phyloP scores from a whole-genome alignment of 2,888 invertebrate genomes.

The Agrotis puta region DNA sequence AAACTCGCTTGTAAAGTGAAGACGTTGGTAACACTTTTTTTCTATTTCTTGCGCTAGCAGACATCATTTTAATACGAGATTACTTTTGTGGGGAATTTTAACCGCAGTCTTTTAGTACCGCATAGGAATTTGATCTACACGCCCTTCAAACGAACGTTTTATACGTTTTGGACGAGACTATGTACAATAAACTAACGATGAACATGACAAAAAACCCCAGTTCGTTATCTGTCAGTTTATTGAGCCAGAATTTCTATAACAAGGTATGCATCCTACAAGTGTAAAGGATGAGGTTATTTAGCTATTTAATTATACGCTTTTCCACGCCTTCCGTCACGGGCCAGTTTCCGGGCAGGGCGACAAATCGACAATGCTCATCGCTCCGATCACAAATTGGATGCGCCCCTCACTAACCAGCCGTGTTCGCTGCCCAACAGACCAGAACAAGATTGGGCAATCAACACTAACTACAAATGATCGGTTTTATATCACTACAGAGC shows the following conservation, averaged over 20 bases:
- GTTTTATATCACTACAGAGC: conserved; percentile 59
- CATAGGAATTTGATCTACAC: conserved; percentile 27
- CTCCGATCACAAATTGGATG: conserved; percentile 72
- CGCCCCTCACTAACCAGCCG: conserved; percentile 70
- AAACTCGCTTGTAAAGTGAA: conserved; percentile 25
- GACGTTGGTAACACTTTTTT: conserved; percentile 41
- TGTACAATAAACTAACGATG: conserved; percentile 1
- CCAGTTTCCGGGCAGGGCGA: conserved; percentile 76
- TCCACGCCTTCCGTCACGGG: conserved; percentile 80
- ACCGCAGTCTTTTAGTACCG: neutral
- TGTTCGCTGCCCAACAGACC: conserved; percentile 65
- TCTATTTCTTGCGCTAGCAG: conserved; percentile 15
- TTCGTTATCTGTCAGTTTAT: conserved; percentile 8
- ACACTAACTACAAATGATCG: conserved; percentile 66
- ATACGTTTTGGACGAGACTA: conserved; percentile 19
- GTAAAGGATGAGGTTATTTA: conserved; percentile 75
- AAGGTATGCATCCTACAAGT: conserved; percentile 65
- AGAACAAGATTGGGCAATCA: conserved; percentile 73
- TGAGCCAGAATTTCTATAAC: conserved; percentile 42
- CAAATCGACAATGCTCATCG: conserved; percentile 72
- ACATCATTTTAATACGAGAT: conserved; percentile 7
- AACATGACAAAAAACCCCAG: conserved; percentile 18
- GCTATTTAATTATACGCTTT: conserved; percentile 83
- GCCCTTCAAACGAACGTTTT: conserved; percentile 5
- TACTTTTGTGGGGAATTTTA: conserved; percentile 23